Conservation (phyloP, 2,797 vertebrate species). For the Enteromius radiatus region DNA sequence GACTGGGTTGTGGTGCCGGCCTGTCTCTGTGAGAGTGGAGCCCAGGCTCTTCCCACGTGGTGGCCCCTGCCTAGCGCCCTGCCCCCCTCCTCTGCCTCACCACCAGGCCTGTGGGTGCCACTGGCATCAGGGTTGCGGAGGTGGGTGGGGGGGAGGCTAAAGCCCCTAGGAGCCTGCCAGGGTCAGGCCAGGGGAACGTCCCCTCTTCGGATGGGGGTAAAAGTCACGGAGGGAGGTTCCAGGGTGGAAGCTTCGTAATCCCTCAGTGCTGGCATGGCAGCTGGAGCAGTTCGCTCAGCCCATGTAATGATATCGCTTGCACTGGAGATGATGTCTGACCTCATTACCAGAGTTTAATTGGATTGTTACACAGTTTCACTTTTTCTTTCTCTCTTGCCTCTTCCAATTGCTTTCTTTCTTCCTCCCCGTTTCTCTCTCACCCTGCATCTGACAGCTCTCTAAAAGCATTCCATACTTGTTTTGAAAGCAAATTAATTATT, state of each 20-base stretch:
- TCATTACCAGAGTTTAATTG: conserved; percentile 99
- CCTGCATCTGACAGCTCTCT: conserved; percentile 90
- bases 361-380: conserved; percentile 95
- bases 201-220: conserved; percentile 75
- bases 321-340: conserved; percentile 97
- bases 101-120: conserved; percentile 72
- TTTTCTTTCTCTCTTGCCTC: conserved; percentile 89
- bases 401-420: conserved; percentile 85
- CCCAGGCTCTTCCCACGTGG: conserved; percentile 79
- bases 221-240: conserved; percentile 63
- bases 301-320: conserved; percentile 97
- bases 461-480: conserved; percentile 78
- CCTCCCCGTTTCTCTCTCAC: conserved; percentile 85
- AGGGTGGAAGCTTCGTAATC: conserved; percentile 77
- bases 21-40: conserved; percentile 78
- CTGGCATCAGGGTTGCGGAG: conserved; percentile 67
- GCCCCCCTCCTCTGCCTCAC: conserved; percentile 66
- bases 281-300: conserved; percentile 85
- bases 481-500: conserved; percentile 87
- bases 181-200: conserved; percentile 76
- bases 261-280: conserved; percentile 84
- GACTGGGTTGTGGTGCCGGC: conserved; percentile 82
- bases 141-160: conserved; percentile 66
- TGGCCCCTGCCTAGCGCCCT: conserved; percentile 62
- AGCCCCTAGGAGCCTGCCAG: conserved; percentile 67